Evolutionary conservation across 2,113 vertebrate species (phyloP).

Genomic region (Trematomus loennbergii): DNA sequence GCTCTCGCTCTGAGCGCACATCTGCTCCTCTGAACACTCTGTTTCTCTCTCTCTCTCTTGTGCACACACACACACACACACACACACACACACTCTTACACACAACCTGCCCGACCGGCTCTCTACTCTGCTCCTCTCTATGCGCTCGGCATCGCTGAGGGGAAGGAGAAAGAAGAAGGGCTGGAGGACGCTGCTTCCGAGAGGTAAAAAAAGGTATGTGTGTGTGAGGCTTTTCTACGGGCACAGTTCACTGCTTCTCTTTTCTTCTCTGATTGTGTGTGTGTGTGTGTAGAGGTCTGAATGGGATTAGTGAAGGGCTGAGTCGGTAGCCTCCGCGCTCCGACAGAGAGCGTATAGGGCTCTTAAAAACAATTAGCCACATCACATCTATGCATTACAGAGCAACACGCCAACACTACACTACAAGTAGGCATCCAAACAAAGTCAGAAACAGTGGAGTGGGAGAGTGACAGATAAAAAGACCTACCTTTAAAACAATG

Average conservation of each 20-base stretch:
- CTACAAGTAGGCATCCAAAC: constrained; percentile 47
- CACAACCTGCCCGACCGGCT: constrained; percentile 55
- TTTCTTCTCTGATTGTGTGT: constrained; percentile 57
- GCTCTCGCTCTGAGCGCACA: constrained; percentile 91
- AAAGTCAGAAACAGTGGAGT: constrained; percentile 49
- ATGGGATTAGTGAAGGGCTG: constrained; percentile 69
- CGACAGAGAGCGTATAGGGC: constrained; percentile 47
- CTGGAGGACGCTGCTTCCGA: constrained; percentile 55
- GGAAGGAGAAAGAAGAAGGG: constrained; percentile 41
- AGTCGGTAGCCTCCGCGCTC: constrained; percentile 59
- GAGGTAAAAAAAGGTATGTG: constrained; percentile 78
- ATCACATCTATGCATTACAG: constrained; percentile 60
- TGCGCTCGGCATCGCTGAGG: constrained; percentile 77
- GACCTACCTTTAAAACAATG: constrained; percentile 96
- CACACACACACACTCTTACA: constrained; percentile 29
- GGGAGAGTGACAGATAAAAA: constrained; percentile 75
- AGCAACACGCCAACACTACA: constrained; percentile 47
- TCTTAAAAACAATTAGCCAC: constrained; percentile 78
- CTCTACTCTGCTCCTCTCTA: constrained; percentile 67
- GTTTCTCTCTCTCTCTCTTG: constrained; percentile 33
- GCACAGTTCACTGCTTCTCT: constrained; percentile 38
- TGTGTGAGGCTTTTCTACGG: constrained; percentile 67
- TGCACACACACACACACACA: constrained; percentile 42
- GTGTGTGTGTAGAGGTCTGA: constrained; percentile 65
- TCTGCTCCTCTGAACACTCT: constrained; percentile 87